phyloP scores from a whole-genome alignment of 1,140 invertebrate species.

The Maniola jurtina region DNA sequence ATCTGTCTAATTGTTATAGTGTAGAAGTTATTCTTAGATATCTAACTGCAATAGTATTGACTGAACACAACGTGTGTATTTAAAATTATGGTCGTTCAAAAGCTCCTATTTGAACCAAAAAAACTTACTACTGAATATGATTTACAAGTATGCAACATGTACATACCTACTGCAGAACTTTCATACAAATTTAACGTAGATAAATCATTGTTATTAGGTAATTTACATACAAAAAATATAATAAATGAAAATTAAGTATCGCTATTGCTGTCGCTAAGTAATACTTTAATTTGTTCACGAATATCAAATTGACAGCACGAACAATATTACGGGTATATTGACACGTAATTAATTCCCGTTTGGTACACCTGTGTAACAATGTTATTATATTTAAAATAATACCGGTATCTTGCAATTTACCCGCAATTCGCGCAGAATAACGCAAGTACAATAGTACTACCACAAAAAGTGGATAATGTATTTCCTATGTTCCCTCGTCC shows the following conservation, averaged over 20 bases:
- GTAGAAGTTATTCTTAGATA: conserved; percentile 54
- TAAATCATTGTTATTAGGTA: no score
- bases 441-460: not conserved
- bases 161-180: no score
- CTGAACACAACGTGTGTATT: conserved; percentile 49
- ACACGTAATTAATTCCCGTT: conserved; percentile 47
- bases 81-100: conserved; percentile 1
- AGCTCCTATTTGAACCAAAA: not conserved
- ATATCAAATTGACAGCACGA: conserved; percentile 30
- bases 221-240: no score
- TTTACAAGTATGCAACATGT: not conserved
- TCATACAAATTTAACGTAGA: no score
- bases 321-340: conserved; percentile 25
- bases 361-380: conserved; percentile 13
- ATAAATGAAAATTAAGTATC: no score
- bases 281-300: conserved; percentile 32
- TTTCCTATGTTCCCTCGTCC: not conserved
- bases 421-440: not conserved
- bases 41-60: conserved; percentile 43
- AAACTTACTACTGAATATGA: not conserved
- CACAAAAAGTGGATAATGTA: not conserved
- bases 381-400: conserved; percentile 5
- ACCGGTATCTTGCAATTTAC: not conserved
- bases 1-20: conserved; percentile 53
- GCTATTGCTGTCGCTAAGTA: conserved; percentile 32